Base-by-base conservation (phyloP, 2,113 vertebrate species). In the Apeltes quadracus region DNA sequence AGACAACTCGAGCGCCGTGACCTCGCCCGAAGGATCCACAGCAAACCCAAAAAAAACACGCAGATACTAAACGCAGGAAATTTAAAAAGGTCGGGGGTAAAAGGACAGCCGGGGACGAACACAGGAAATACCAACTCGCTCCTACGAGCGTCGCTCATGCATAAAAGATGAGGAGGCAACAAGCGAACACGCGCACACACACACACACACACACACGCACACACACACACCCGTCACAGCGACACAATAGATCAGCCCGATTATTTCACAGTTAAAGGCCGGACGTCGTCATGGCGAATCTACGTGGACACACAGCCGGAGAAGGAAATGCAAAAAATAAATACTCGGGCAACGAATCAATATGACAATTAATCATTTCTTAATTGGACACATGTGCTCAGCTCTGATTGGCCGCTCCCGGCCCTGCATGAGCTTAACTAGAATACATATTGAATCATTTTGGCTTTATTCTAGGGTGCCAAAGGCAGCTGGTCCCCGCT, bases 61-160 rank as follows among this genome's bases (percentile, higher is more conserved):
- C 79, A 76, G 78, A 84, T 77, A 71, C 59, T 53, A 63, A 80
- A 79, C 16, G 66, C 88, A 88, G 89, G 88, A 91, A 91, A 91
- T 91, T 88, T 84, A 91, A 81, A 90, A 84, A 83, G 64, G 67
- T 66, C 7, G 62, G 58, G 86, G 81, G 87, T 86, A 85, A 88
- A 89, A 88, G 86, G 86, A 87, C 86, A 84, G 39, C 4, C 4
- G 0, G 51, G 54, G 68, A 63, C 67, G 50, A 57, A 84, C 53
- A 50, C 75, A 87, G 88, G 84, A 90, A 88, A 90, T 81, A 78
- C 82, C 78, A 63, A 61, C 73, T 73, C 62, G 74, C 76, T 84
- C 69, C 66, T 38, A 83, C 83, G 76, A 82, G 76, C 48, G 59
- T 62, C 54, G 27, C 11, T 78, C 76, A 83, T 86, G 73, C 77